Percentiles rank a stretch among this genome's conserved stretches.
Evolutionary conservation across 2,113 vertebrate genomes (phyloP).

Genomic region (Mus pahari): DNA sequence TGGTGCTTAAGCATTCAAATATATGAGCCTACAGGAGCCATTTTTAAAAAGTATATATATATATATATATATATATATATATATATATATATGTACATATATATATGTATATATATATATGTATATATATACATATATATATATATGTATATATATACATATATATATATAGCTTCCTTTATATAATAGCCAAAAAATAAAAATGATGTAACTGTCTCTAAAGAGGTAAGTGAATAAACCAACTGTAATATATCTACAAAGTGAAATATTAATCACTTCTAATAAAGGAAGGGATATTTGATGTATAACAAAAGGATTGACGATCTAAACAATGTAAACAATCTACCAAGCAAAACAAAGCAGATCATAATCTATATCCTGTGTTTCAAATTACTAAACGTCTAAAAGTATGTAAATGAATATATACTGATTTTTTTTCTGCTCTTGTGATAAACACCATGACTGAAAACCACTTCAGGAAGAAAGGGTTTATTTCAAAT

Average conservation of each 20-base stretch:
- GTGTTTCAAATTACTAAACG: conserved; percentile 13
- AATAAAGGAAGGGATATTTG: conserved; percentile 4
- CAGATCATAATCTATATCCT: not conserved
- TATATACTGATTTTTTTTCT: not conserved
- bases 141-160: too few species aligned
- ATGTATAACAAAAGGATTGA: not conserved
- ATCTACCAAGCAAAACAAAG: not conserved
- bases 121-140: too few species aligned
- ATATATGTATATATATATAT: too few species aligned
- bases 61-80: too few species aligned
- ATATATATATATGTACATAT: too few species aligned
- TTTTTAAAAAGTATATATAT: too few species aligned
- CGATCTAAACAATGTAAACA: conserved; percentile 10
- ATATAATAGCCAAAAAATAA: not conserved
- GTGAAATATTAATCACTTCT: conserved; percentile 10
- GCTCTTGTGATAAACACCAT: not conserved
- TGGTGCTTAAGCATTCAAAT: not conserved
- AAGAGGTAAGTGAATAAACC: conserved; percentile 11
- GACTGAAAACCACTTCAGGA: not conserved
- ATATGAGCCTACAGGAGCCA: not conserved
- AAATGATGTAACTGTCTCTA: not conserved
- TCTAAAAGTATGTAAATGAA: conserved; percentile 41
- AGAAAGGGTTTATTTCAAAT: not conserved
- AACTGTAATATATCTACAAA: not conserved
- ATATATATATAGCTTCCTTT: too few species aligned